phyloP scores from a whole-genome alignment of 1,140 invertebrate species.

The Bilobella aurantiaca region DNA sequence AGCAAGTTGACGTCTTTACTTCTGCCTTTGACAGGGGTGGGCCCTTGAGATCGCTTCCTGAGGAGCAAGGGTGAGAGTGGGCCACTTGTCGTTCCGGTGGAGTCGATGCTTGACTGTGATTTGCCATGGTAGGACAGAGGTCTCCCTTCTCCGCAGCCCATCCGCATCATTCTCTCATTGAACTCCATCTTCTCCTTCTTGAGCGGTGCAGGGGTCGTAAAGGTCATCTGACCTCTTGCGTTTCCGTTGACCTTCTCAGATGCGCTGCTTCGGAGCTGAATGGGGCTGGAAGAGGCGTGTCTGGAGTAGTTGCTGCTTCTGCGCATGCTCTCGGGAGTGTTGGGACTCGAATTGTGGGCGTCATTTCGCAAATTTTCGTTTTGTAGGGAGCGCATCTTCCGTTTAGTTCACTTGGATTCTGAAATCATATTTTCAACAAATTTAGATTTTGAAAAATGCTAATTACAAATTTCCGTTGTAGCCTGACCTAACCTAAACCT shows the following conservation, averaged over 20 bases:
- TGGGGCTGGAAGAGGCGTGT: constrained; percentile 20
- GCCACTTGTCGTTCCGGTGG: not conserved
- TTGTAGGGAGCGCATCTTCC: too few relatives aligned
- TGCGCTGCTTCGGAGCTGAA: not conserved
- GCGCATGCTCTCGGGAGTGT: constrained; percentile 32
- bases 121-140: constrained; percentile 32
- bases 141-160: constrained; percentile 12
- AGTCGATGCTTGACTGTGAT: constrained; percentile 20
- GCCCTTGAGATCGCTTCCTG: constrained; percentile 14
- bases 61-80: constrained; percentile 16
- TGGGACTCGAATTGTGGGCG: constrained; percentile 29
- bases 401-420: too few relatives aligned
- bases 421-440: too few relatives aligned
- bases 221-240: not conserved
- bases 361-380: constrained; percentile 23
- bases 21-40: constrained; percentile 2
- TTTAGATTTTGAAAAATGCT: too few relatives aligned
- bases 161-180: constrained; percentile 34
- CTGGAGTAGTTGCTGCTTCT: too few relatives aligned
- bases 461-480: too few relatives aligned
- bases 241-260: not conserved
- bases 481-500: too few relatives aligned
- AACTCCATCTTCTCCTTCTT: constrained; percentile 35
- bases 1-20: constrained; percentile 22
- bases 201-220: constrained; percentile 14